phyloP scores from a whole-genome alignment of 2,888 invertebrate species.

The Cyaniris semiargus region DNA sequence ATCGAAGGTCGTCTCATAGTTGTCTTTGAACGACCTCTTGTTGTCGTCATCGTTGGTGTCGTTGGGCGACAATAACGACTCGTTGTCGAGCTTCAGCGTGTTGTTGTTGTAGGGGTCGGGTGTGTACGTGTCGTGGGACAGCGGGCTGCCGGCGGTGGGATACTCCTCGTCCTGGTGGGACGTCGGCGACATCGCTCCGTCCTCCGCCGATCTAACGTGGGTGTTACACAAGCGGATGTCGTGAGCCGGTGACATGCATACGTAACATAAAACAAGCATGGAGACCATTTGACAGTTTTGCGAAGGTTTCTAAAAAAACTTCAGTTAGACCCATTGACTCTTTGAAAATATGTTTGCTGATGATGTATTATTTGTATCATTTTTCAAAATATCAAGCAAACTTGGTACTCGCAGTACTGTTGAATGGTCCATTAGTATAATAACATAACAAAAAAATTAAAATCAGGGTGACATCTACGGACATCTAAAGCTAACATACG shows the following conservation, averaged over 20 bases:
- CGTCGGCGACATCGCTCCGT: constrained; percentile 73
- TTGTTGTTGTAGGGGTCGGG: constrained; percentile 71
- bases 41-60: constrained; percentile 43
- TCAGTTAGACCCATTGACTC: too few relatives aligned
- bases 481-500: constrained; percentile 11
- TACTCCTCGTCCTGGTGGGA: constrained; percentile 64
- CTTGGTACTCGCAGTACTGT: neutral
- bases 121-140: constrained; percentile 82
- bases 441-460: constrained; percentile 46
- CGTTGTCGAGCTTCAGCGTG: constrained; percentile 73
- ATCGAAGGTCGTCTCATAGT: constrained; percentile 92
- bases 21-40: constrained; percentile 75
- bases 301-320: neutral
- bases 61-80: constrained; percentile 71
- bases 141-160: constrained; percentile 66
- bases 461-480: constrained; percentile 37
- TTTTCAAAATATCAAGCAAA: neutral
- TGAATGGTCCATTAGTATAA: constrained; percentile 34
- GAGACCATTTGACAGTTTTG: neutral
- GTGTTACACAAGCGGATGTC: constrained; percentile 75
- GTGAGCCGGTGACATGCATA: constrained; percentile 74
- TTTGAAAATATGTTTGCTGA: neutral
- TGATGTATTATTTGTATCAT: too few relatives aligned
- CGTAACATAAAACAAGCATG: constrained; percentile 58
- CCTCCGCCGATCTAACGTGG: constrained; percentile 74